These are phyloP conservation scores for Beroe forskalii DNA, from an alignment of 37 sponge, comb jelly and placozoan genomes.

Conservation along the genomic window DNA sequence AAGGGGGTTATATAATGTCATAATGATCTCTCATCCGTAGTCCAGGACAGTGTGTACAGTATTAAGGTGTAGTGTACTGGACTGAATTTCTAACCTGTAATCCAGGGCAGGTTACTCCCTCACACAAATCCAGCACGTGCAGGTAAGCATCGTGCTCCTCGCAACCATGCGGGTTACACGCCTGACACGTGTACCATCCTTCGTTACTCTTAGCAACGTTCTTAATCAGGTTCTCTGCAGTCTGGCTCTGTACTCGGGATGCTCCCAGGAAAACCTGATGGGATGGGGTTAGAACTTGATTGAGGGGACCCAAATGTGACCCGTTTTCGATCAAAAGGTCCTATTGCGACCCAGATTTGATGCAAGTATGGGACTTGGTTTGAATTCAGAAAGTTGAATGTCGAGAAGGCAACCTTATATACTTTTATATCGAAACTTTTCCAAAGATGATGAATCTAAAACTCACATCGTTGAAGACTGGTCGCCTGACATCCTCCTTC, in stretches of 20 bases:
- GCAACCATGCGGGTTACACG: slow-evolving; percentile 23
- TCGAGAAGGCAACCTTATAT: no score
- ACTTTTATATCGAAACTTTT: no score
- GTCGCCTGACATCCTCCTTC: background rate
- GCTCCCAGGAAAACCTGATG: background rate
- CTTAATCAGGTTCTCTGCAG: slow-evolving; percentile 4
- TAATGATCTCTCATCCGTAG: no score
- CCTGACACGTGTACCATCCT: slow-evolving; percentile 60
- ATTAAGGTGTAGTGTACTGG: no score
- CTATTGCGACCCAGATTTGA: no score
- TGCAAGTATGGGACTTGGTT: no score
- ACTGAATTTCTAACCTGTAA: slow-evolving; percentile 25
- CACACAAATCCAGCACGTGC: slow-evolving; percentile 26
- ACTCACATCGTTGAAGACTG: background rate
- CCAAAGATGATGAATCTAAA: background rate
- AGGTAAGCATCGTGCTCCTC: slow-evolving; percentile 23
- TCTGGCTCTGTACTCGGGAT: background rate
- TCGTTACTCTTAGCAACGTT: slow-evolving; percentile 35
- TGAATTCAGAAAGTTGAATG: background rate
- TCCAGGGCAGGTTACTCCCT: slow-evolving; percentile 44
- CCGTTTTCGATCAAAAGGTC: no score
- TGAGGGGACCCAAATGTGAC: no score
- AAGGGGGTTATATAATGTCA: no score
- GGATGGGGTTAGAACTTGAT: no score
- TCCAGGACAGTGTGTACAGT: no score